Evolutionary conservation across 2,797 vertebrate species (phyloP), one percentile per base, ranked within the genome.

Genomic region (Myotis vivesi): DNA sequence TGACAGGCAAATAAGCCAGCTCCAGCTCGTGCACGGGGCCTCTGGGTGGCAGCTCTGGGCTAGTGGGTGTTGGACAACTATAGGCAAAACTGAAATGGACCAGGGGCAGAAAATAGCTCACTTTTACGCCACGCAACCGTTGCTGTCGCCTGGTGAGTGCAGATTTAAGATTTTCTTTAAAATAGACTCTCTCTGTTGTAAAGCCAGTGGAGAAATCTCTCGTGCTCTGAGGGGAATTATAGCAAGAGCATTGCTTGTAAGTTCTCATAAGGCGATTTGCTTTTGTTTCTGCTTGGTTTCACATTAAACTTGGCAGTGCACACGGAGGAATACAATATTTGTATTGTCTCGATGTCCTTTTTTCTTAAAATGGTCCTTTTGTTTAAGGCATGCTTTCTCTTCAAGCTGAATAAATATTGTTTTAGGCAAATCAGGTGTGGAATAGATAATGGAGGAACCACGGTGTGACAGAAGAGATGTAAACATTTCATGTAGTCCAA

Each of bases 121-220:
- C 98, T 98, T 96, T 97, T 97, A 97, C 98, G 98, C 98, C 97
- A 90, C 92, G 97, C 98, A 98, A 98, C 98, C 98, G 97, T 98
- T 98, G 98, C 98, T 98, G 98, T 98, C 97, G 33, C 95, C 94
- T 96, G 99, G 99, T 99, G 98, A 99, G 99, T 99, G 96, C 90
- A 97, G 96, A 97, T 97, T 97, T 98, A 96, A 97, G 97, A 97
- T 97, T 53, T 96, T 96, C 49, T 97, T 98, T 97, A 92, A 95
- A 97, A 96, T 97, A 90, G 98, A 86, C 94, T 97, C 95, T 59
- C 85, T 96, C 44, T 96, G 97, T 92, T 93, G 85, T 93, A 49
- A 92, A 85, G 13, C 36, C 66, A 92, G 85, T 68, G 55, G 36
- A 84, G 80, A 77, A 75, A 86, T 94, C 59, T 90, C 25, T 86